phyloP scores from a whole-genome alignment of 2,888 invertebrate species.

The Dione juno region DNA sequence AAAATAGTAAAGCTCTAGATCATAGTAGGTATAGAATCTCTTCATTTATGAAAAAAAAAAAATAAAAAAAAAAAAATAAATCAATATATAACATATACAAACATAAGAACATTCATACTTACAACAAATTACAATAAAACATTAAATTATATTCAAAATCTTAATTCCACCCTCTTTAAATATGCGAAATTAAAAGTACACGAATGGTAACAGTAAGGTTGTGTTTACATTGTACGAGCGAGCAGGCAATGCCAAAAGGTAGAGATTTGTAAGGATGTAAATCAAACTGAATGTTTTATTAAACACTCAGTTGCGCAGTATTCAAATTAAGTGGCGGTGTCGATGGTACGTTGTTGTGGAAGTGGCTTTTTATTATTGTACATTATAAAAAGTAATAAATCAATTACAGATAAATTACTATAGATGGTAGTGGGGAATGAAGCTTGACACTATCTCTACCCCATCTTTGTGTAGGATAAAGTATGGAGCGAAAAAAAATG shows the following conservation, averaged over 20 bases:
- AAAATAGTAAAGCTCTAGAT: too few relatives aligned
- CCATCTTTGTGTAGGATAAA: too few relatives aligned
- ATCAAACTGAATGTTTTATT: conserved; percentile 83
- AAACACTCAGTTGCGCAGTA: conserved; percentile 78
- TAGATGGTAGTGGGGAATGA: too few relatives aligned
- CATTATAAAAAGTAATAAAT: too few relatives aligned
- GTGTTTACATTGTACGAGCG: conserved; percentile 75
- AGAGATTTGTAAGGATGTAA: conserved; percentile 79
- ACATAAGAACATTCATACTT: too few relatives aligned
- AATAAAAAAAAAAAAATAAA: too few relatives aligned
- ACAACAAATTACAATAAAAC: neutral
- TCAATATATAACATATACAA: too few relatives aligned
- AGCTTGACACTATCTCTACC: too few relatives aligned
- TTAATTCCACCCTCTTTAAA: conserved; percentile 53
- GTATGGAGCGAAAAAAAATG: too few relatives aligned
- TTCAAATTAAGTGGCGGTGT: conserved; percentile 81
- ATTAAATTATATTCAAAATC: conserved; percentile 35
- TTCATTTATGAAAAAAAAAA: too few relatives aligned
- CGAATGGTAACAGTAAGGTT: conserved; percentile 61
- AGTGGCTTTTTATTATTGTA: conserved; percentile 43
- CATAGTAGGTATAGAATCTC: too few relatives aligned
- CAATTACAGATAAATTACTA: too few relatives aligned
- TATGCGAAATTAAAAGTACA: conserved; percentile 57
- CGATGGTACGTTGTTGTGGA: conserved; percentile 58
- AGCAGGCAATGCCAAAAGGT: conserved; percentile 60